These are phyloP conservation scores for Cetoscarus ocellatus DNA, from an alignment of 2,797 vertebrate genomes.

Conservation along the genomic window DNA sequence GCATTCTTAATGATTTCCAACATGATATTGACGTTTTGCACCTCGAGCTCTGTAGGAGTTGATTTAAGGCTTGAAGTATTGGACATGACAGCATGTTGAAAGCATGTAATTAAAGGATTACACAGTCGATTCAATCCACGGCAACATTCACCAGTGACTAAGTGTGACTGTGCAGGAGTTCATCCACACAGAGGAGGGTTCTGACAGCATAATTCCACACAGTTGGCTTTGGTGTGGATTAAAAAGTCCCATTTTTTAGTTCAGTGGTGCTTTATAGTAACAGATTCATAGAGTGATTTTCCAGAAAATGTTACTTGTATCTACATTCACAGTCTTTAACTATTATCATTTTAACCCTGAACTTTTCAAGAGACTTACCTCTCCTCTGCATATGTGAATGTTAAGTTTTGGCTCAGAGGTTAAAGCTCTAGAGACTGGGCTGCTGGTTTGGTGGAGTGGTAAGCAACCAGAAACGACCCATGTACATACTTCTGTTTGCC, in stretches of 20 bases:
- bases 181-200: slow-evolving; percentile 32
- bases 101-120: slow-evolving; percentile 74
- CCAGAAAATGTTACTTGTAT: not conserved
- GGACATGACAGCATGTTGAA: slow-evolving; percentile 75
- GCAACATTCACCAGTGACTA: slow-evolving; percentile 31
- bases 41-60: slow-evolving; percentile 6
- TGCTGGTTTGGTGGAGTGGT: too few relatives aligned
- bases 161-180: slow-evolving; percentile 38
- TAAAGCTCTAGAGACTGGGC: too few relatives aligned
- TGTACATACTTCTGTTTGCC: too few relatives aligned
- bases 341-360: not conserved
- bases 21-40: slow-evolving; percentile 31
- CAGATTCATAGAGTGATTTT: not conserved
- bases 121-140: slow-evolving; percentile 63
- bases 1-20: slow-evolving; percentile 11
- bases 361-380: not conserved
- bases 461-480: too few relatives aligned
- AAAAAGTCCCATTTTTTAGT: not conserved
- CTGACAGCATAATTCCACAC: slow-evolving; percentile 18
- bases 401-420: too few relatives aligned
- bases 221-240: not conserved
- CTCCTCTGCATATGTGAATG: not conserved
- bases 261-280: not conserved
- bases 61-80: slow-evolving; percentile 70
- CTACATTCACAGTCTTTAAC: not conserved